A percentile compares a stretch with the other conserved stretches of the same genome.
Evolutionary conservation across 2,113 vertebrate genomes (phyloP).

Genomic region (Megaptera novaeangliae): DNA sequence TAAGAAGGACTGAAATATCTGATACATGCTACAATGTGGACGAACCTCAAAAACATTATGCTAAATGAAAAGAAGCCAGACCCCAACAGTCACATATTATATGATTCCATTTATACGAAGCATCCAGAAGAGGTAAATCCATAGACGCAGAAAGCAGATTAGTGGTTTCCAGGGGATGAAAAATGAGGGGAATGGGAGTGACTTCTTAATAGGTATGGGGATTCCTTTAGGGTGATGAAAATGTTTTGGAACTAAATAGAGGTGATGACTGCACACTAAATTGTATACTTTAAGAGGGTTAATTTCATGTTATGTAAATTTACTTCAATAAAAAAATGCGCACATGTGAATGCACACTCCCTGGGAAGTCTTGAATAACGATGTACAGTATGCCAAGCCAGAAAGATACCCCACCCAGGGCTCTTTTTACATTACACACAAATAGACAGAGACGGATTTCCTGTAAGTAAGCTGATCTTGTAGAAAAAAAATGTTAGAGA

Average conservation of each 20-base stretch:
- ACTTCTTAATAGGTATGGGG: neutral
- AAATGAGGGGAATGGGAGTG: neutral
- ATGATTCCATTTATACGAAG: neutral
- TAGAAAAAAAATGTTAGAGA: slow-evolving; percentile 46
- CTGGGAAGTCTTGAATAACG: neutral
- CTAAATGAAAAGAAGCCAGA: neutral
- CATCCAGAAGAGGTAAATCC: neutral
- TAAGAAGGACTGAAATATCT: neutral
- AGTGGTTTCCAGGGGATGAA: neutral
- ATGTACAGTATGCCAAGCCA: slow-evolving; percentile 14
- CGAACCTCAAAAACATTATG: neutral
- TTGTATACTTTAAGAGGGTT: neutral
- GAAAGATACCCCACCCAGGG: slow-evolving; percentile 49
- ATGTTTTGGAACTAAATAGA: slow-evolving; percentile 14
- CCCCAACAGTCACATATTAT: neutral
- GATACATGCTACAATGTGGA: neutral
- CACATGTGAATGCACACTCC: neutral
- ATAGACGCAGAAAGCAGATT: neutral
- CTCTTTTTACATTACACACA: slow-evolving; percentile 54
- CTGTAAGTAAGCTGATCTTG: slow-evolving; percentile 67
- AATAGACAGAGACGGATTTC: slow-evolving; percentile 64
- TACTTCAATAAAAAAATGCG: neutral
- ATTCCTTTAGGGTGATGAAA: neutral
- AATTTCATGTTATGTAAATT: neutral
- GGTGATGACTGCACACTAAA: neutral